Base-by-base conservation (phyloP, 2,888 invertebrate genomes). In the Folsomia manolachei region DNA sequence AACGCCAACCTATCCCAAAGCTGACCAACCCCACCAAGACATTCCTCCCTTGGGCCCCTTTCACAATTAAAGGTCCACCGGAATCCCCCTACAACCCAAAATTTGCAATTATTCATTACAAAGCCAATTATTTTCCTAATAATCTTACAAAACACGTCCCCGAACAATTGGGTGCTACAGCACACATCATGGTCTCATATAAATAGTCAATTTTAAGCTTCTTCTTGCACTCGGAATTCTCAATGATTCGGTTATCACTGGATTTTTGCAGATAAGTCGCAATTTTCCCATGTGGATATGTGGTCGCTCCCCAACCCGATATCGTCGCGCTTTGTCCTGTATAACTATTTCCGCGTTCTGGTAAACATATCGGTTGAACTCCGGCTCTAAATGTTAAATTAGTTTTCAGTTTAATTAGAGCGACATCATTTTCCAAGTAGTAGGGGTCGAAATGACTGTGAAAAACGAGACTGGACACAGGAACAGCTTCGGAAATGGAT, bases 1-100 rank as follows among this genome's bases (percentile, higher is more conserved):
- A n/a, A n/a, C n/a, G n/a, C n/a, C n/a, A n/a, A n/a, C 84, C 84
- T 60, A 84, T 82, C 39, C 84, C 84, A 75, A 84, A 84, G 74
- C 83, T 84, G 27, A 84, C 84, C 18, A 84, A 79, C 27, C 84
- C 84, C 2, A 83, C 80, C n/a, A 84, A 78, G 62, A 81, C 80
- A 11, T 63, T 80, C 18, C 82, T 82, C 62, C 72, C 67, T n/a
- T 79, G 70, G 23, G 81, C 78, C 21, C 81, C 73, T 70, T 82
- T 81, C 1, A 83, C 75, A 0, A 82, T 82, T 39, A 84, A 74
- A 14, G 82, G 82, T 14, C 83, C 82, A 25, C 83, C 83, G 76
- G 81, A 78, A 78, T 82, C 82, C 19, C 82, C 82, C 82, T 82
- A 69, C 26, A 75, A 72, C 63, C n/a, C 4, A 60, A 21, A 21